Conservation (phyloP, 2,797 vertebrate genomes). For the Pseudocheirus occidentalis region DNA sequence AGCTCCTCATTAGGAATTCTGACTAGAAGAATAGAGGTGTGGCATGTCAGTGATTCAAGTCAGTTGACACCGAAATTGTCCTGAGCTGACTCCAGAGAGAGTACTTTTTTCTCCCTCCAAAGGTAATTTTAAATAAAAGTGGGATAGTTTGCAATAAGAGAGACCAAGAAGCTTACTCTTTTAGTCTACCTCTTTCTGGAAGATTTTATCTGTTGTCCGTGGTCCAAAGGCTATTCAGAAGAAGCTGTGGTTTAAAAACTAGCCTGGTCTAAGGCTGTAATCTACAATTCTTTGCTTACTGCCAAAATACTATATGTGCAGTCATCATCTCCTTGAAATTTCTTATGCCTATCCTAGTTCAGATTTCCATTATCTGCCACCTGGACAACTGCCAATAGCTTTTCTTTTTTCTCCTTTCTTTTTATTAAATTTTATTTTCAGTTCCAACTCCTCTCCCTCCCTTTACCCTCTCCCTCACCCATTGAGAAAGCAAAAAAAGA, state of each 20-base stretch:
- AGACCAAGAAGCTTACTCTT: background rate
- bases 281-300: background rate
- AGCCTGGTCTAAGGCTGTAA: background rate
- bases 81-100: background rate
- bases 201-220: background rate
- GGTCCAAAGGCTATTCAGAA: background rate
- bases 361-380: background rate
- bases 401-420: no score
- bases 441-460: background rate
- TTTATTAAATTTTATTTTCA: background rate
- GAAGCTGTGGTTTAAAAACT: background rate
- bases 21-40: background rate
- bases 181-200: background rate
- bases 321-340: background rate
- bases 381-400: background rate
- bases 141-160: background rate
- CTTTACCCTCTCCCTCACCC: background rate
- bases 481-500: background rate
- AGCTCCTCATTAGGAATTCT: background rate
- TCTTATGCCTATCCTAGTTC: background rate
- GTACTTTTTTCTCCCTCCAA: background rate
- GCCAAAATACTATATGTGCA: background rate
- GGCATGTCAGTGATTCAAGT: background rate
- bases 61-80: background rate
- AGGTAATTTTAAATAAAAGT: background rate